Evolutionary conservation across 2,888 invertebrate genomes (phyloP), one percentile per base, ranked within the genome.

Genomic region (Drosophila anceps): DNA sequence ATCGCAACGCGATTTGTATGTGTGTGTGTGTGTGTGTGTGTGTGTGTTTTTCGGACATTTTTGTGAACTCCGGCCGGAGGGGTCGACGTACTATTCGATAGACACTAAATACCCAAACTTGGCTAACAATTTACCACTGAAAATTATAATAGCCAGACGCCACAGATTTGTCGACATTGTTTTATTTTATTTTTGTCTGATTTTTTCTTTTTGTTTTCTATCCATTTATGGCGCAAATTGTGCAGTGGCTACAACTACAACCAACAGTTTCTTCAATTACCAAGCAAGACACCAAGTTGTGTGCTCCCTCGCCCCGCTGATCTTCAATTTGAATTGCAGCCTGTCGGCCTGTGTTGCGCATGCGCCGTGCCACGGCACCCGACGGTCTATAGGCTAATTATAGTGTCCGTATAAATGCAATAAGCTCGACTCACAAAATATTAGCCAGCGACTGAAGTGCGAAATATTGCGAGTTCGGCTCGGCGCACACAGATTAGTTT

Each of bases 401-500:
- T 60, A 74, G 84, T 70, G 76, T 61, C 68, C 69, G 73, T 61
- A 58, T 37, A 76, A 85, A 59, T 79, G 68, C 77, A 76, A 58
- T 65, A 71, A 65, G 66, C 57, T 51, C 18, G 37, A 29, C 59
- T 55, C 39, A 24, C n/a, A 75, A 69, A 76, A 76, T 74, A 74
- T 86, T 76, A 73, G 74, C 76, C 51, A 67, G 81, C 68, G n/a
- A 67, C 57, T 72, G 79, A 84, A 84, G 89, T 84, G 84, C 84
- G 84, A 84, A 88, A 69, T 71, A 73, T 71, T 73, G 62, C 68
- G 58, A 71, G 66, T 67, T 58, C 48, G 64, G 43, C 48, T 43
- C 62, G 66, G 51, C 51, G 53, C 53, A 24, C 61, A 48, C 57
- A 64, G 62, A 70, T 70, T 62, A 57, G 51, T 46, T 58, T 67